Base-by-base conservation (phyloP, 2,888 invertebrate genomes). In the Tholera decimalis region DNA sequence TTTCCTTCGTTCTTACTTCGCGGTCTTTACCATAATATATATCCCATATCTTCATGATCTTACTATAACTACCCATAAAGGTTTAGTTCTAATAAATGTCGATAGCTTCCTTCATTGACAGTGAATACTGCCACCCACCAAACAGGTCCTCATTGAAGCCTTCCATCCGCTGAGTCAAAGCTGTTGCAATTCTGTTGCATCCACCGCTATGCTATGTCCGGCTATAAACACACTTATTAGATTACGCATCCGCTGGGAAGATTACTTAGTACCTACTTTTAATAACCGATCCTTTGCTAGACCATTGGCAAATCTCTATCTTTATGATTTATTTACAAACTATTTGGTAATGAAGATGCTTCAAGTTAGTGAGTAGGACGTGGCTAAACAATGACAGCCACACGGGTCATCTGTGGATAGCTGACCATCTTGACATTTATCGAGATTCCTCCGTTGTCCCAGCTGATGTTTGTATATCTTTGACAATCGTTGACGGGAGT, bases 181-280 rank as follows among this genome's bases (percentile, higher is more conserved):
- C 22, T 60, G 49, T 59, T 57, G 65, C 59, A 77, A 79, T 62
- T 18, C 18, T 39, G 26, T 53, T 37, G 49, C 55, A 59, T 65
- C 30, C 33, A 39, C 11, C 2, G 15, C 44, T 41, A 13, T 0
- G 1, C 41, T 43, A 43, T 43, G 15, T 59, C 65, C 77, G 65
- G 78, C 22, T 37, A 18, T 57, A 60, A 59, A 54, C 49, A 60
- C 22, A 72, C 44, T 28, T 56, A 64, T 53, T 58, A 63, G 1
- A 33, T 33, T 54, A 67, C 43, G 9, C 28, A 35, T 47, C 41
- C 41, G 22, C 39, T 69, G 26, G 1, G 22, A 30, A 44, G 9
- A 53, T 55, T 22, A 55, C 24, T 56, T 3, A 68, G 13, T n/a
- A 24, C 1, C 15, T 46, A 35, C 15, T 51, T 7, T 26, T 11